These are phyloP conservation scores for Scaptomyza pallida DNA, from an alignment of 1,140 invertebrate genomes.

Conservation along the genomic window DNA sequence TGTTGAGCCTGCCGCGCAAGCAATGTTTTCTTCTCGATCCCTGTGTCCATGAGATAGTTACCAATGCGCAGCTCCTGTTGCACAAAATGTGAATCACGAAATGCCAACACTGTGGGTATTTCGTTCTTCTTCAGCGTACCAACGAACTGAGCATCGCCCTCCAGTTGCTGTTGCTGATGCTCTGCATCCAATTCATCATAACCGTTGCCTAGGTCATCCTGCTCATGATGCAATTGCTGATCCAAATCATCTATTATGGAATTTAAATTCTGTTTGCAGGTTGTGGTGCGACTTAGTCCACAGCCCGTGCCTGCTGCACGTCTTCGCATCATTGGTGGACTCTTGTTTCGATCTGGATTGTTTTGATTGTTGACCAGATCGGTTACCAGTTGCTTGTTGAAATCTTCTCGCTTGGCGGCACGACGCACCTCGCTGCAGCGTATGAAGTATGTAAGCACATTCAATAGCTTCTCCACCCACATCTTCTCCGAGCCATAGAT, in stretches of 20 bases:
- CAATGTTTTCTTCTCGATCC: conserved; percentile 77
- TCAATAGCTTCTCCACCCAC: conserved; percentile 88
- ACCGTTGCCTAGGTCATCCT: conserved; percentile 22
- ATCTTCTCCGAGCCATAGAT: conserved; percentile 89
- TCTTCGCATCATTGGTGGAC: conserved; percentile 40
- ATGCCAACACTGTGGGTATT: conserved; percentile 81
- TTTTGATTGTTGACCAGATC: conserved; percentile 58
- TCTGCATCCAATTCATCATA: conserved; percentile 50
- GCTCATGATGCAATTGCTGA: conserved; percentile 21
- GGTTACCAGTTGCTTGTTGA: conserved; percentile 78
- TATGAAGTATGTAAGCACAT: conserved; percentile 93
- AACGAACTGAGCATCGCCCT: conserved; percentile 31
- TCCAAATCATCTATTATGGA: conserved; percentile 61
- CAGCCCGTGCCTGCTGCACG: conserved; percentile 2
- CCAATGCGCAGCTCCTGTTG: conserved; percentile 83
- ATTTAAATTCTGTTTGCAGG: conserved; percentile 78
- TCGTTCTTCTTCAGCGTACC: conserved; percentile 77
- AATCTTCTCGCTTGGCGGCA: conserved; percentile 75
- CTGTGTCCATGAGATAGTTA: conserved; percentile 83
- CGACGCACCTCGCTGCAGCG: conserved; percentile 89
- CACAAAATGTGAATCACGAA: conserved; percentile 81
- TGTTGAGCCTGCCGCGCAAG: conserved; percentile 58
- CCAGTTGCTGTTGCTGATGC: conserved; percentile 17
- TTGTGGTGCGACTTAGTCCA: conserved; percentile 59
- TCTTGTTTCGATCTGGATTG: conserved; percentile 53